Base-by-base conservation (phyloP, 1,140 invertebrate genomes). In the Apocrypta bakeri region DNA sequence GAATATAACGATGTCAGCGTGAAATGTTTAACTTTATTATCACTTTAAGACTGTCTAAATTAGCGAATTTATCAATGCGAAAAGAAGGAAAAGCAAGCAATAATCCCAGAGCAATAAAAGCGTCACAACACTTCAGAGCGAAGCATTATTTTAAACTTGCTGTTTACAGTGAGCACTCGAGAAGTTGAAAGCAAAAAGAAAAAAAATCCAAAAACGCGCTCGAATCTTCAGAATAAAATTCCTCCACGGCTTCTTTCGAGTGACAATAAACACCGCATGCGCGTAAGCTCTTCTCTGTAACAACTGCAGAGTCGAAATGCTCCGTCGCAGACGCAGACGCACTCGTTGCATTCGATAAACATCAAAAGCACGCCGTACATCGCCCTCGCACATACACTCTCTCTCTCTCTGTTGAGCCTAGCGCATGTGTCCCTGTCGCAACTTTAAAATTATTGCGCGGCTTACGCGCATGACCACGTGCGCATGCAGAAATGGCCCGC, bases 321-420 rank as follows among this genome's bases (percentile, higher is more conserved):
- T 56, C 48, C n/a, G 17, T 56, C 21, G 3, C 14, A n/a, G n/a
- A n/a, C n/a, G n/a, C n/a, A n/a, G 66, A 24, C 68, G 1, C n/a
- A 40, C 61, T 2, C 68, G 21, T 72, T 72, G 78, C 77, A 79
- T 69, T 42, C 66, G 66, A 73, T 80, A 80, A 72, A 80, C 69
- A 80, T 80, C 69, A 80, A 80, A 80, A 80, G 80, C 37, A 48
- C 71, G 24, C 61, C 42, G 68, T 66, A 66, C 37, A 24, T 56
- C 78, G 27, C 48, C 68, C 40, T 73, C 29, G 27, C 71, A 40
- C 56, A 71, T 42, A 37, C 33, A 37, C 33, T n/a, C n/a, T n/a
- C n/a, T n/a, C n/a, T n/a, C n/a, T n/a, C n/a, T n/a, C n/a, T n/a
- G n/a, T n/a, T n/a, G n/a, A n/a, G n/a, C n/a, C n/a, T n/a, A n/a